Evolutionary conservation across 2,888 invertebrate genomes (phyloP).

Genomic region (Nomada flava): DNA sequence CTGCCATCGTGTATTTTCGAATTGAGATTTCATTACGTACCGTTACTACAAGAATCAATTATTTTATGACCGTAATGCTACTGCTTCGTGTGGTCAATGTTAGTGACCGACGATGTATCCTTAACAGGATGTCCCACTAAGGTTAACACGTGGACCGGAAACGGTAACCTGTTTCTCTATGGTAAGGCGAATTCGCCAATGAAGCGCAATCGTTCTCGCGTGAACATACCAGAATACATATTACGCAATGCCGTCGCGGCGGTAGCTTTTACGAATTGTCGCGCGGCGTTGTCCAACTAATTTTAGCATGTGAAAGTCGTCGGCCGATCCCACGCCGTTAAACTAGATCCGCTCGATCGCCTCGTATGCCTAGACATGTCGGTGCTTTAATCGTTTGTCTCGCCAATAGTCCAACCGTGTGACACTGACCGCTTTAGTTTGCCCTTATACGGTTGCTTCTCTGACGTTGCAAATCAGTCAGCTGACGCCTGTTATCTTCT

Average conservation of each 20-base stretch:
- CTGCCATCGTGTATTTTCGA: too few species aligned
- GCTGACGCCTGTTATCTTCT: conserved; percentile 29
- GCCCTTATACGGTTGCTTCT: conserved; percentile 35
- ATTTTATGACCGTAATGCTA: conserved; percentile 4
- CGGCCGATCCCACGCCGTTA: conserved; percentile 64
- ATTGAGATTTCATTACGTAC: background rate
- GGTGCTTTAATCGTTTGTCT: conserved; percentile 58
- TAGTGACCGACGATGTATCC: conserved; percentile 15
- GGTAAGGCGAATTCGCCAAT: conserved; percentile 64
- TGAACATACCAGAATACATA: conserved; percentile 26
- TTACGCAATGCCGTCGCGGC: conserved; percentile 57
- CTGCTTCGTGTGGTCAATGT: conserved; percentile 14
- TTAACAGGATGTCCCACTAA: conserved; percentile 51
- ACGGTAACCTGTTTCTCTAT: conserved; percentile 68
- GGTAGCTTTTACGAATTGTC: conserved; percentile 65
- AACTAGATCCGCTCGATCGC: conserved; percentile 60
- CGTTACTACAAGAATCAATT: conserved; percentile 10
- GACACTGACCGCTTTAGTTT: conserved; percentile 62
- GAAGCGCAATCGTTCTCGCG: conserved; percentile 56
- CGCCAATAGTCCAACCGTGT: conserved; percentile 41
- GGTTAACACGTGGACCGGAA: conserved; percentile 69
- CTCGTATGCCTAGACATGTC: conserved; percentile 47
- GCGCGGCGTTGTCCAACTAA: conserved; percentile 57
- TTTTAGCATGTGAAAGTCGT: conserved; percentile 71
- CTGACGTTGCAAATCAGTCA: conserved; percentile 20